These are phyloP conservation scores for Microcebus murinus DNA, from an alignment of 2,113 vertebrate species.

Conservation along the genomic window DNA sequence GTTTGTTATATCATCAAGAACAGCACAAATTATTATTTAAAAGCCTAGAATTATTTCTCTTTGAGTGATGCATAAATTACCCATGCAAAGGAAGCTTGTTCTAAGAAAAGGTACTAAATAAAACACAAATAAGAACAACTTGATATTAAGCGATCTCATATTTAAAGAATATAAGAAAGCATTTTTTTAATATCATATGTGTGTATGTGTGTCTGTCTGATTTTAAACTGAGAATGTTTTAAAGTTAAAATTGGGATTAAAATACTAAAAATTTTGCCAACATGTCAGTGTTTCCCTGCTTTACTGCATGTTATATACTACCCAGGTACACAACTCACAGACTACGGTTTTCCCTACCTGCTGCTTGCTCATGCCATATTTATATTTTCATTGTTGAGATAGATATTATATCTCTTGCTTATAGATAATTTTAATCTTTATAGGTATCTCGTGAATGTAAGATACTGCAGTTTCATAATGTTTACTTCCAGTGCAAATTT, in stretches of 20 bases:
- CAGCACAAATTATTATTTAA: background rate
- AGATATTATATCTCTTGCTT: background rate
- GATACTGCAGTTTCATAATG: background rate
- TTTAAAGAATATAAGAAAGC: background rate
- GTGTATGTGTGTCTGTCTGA: background rate
- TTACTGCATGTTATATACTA: background rate
- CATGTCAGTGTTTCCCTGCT: background rate
- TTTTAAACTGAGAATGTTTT: constrained; percentile 22
- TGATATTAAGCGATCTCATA: background rate
- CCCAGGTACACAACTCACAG: background rate
- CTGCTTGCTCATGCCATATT: background rate
- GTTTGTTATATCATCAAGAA: constrained; percentile 49
- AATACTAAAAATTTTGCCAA: background rate
- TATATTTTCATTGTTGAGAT: background rate
- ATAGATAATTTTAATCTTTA: background rate
- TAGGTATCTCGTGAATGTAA: background rate
- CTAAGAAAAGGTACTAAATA: constrained; percentile 38
- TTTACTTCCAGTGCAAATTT: background rate
- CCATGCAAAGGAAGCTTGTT: background rate
- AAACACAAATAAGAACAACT: constrained; percentile 2
- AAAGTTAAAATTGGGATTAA: constrained; percentile 10
- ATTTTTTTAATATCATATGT: background rate
- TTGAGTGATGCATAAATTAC: constrained; percentile 18
- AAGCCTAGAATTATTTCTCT: constrained; percentile 29
- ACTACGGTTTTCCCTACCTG: background rate